phyloP scores from a whole-genome alignment of 2,113 vertebrate species.

The Cynoglossus semilaevis region DNA sequence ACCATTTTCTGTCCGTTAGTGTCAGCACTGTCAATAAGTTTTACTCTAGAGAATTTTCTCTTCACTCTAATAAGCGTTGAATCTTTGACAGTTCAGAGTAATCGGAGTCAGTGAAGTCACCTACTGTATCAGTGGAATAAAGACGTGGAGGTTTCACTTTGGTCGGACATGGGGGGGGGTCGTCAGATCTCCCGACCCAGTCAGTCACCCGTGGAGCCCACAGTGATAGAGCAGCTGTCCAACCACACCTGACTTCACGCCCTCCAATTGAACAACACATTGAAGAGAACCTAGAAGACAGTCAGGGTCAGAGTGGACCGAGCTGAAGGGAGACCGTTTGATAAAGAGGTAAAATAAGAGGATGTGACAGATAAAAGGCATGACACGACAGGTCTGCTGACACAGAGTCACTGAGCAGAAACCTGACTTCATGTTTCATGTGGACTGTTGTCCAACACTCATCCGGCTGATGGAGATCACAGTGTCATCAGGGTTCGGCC shows the following conservation, averaged over 20 bases:
- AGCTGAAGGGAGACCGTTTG: neutral
- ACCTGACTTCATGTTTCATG: slow-evolving; percentile 1
- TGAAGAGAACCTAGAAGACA: neutral
- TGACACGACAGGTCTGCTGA: neutral
- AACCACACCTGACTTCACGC: slow-evolving; percentile 15
- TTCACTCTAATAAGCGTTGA: neutral
- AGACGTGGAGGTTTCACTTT: slow-evolving; percentile 16
- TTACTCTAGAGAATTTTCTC: too few species aligned
- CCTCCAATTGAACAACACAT: neutral
- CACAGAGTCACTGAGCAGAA: neutral
- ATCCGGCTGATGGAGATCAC: slow-evolving; percentile 62
- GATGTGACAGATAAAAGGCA: slow-evolving; percentile 5
- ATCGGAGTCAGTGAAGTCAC: slow-evolving; percentile 38
- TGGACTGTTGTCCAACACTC: slow-evolving; percentile 3
- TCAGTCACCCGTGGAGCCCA: slow-evolving; percentile 28
- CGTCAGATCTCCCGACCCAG: slow-evolving; percentile 46
- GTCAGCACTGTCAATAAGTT: too few species aligned
- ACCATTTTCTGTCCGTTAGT: too few species aligned
- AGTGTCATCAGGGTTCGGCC: slow-evolving; percentile 56
- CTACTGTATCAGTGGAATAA: slow-evolving; percentile 29
- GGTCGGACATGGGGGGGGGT: slow-evolving; percentile 25
- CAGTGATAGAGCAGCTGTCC: slow-evolving; percentile 41
- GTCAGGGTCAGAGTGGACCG: neutral
- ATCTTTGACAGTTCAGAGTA: slow-evolving; percentile 20
- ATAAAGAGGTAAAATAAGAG: neutral